These are phyloP conservation scores for Calypte anna DNA, from an alignment of 2,113 vertebrate species.

Conservation along the genomic window DNA sequence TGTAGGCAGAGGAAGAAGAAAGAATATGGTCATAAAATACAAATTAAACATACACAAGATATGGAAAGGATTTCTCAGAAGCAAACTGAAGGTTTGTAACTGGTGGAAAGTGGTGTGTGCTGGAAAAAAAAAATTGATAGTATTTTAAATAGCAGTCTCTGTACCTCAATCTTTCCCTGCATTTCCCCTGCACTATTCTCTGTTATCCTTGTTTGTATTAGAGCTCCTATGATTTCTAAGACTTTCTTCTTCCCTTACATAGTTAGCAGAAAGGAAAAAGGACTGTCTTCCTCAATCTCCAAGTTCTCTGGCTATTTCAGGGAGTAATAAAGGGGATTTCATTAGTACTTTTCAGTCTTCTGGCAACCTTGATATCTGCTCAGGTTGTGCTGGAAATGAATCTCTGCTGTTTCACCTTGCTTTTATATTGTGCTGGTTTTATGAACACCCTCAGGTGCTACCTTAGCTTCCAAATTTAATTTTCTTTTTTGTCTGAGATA, in stretches of 20 bases:
- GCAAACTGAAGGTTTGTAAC: neutral
- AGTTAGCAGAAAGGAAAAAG: neutral
- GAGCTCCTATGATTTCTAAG: neutral
- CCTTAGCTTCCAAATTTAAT: neutral
- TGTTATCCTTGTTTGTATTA: rapidly evolving
- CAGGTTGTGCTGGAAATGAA: neutral
- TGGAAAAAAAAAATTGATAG: neutral
- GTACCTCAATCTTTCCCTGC: neutral
- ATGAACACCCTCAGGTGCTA: neutral
- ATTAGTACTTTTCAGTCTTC: neutral
- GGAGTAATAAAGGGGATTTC: neutral
- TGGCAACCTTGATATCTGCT: neutral
- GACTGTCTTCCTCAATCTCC: neutral
- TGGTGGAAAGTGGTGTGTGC: neutral
- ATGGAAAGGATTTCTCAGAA: neutral
- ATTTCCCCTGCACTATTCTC: neutral
- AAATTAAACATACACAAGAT: neutral
- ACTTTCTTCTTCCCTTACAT: neutral
- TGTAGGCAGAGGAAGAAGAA: neutral
- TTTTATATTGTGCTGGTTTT: neutral
- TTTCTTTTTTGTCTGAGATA: neutral
- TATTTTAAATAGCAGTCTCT: neutral
- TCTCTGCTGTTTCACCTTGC: neutral
- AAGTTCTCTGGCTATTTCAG: neutral
- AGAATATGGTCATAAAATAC: neutral